Evolutionary conservation across 2,797 vertebrate genomes (phyloP).

Genomic region (Propithecus deckenii): DNA sequence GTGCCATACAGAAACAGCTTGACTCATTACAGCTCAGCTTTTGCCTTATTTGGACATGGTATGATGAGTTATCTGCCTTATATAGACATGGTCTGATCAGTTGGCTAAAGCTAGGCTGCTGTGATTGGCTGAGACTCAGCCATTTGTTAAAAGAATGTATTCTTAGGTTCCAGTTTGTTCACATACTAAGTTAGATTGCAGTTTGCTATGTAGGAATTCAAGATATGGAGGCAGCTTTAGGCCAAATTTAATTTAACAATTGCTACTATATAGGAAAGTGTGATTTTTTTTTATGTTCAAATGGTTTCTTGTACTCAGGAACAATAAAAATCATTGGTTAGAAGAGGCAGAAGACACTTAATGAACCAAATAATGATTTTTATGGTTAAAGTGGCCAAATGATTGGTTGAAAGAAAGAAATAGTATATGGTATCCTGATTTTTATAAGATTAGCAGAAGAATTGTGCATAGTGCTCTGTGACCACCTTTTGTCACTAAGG

Average conservation of each 20-base stretch:
- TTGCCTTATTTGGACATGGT: background rate
- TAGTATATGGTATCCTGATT: background rate
- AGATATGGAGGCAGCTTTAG: background rate
- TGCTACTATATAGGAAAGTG: background rate
- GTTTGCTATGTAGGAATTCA: background rate
- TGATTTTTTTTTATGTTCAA: background rate
- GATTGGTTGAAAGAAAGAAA: background rate
- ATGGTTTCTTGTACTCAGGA: background rate
- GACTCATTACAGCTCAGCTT: background rate
- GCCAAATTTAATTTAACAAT: background rate
- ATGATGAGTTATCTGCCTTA: background rate
- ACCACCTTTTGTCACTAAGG: background rate
- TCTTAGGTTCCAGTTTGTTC: background rate
- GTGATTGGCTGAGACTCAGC: background rate
- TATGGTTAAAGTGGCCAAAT: background rate
- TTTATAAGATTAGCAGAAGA: background rate
- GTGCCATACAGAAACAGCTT: background rate
- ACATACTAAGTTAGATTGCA: background rate
- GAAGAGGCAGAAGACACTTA: background rate
- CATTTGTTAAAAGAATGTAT: background rate
- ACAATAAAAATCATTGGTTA: background rate
- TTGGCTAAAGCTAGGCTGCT: background rate
- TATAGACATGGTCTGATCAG: background rate
- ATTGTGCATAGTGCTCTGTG: background rate
- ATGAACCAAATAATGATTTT: background rate